Evolutionary conservation across 2,113 vertebrate species (phyloP), one percentile per base, ranked within the genome.

Genomic region (Mola mola): DNA sequence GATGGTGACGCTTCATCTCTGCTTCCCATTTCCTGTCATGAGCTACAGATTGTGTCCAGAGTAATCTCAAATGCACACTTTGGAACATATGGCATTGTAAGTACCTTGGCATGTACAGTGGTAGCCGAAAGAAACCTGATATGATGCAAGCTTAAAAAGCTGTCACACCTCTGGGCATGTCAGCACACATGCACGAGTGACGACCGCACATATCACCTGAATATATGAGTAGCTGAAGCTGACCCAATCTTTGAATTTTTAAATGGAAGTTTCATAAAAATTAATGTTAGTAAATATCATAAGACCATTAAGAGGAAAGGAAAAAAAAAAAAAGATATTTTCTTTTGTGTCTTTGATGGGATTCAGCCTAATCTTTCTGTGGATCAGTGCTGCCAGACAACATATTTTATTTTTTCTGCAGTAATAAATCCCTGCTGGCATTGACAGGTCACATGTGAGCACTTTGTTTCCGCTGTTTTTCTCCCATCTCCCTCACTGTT

Each of bases 1-100:
- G 78, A 85, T 84, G 70, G 17, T 5, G 50, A 67, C 5, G 77
- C 63, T 81, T 84, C 74, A 78, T 75, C 77, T 73, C 66, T n/a
- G 71, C 50, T 44, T 49, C 50, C 21, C 63, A 57, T 66, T 84
- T 84, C 72, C 66, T 65, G 66, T 64, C 19, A 70, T 53, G 78
- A 82, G 61, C 74, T 50, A 71, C 66, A 81, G 64, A 84, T 75
- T 81, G 74, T 56, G 66, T 78, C 87, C 72, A 53, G 84, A 81
- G 83, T 79, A 81, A 83, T 85, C 62, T 55, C 34, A 19, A 17
- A 84, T 81, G 76, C 77, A 79, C 31, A 41, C 72, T 40, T 72
- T 68, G 43, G 52, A 85, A 77, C 64, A 75, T 70, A 47, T 47
- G 56, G 42, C 24, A 44, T 62, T n/a, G n/a, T 28, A 73, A 75